Base-by-base conservation (phyloP, 1,140 invertebrate genomes). In the Drosophila subpulchrella region DNA sequence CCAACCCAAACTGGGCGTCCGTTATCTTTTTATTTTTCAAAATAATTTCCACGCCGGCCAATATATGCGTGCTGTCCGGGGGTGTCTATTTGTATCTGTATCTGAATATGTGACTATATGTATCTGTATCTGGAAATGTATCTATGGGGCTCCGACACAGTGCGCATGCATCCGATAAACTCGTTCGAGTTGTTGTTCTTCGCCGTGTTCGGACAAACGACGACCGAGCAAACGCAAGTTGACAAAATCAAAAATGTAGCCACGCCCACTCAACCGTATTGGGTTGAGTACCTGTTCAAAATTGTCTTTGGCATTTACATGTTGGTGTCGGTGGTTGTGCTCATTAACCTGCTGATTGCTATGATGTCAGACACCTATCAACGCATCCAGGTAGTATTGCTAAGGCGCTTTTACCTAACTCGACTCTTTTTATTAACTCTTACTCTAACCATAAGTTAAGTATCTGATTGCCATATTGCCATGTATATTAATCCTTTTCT, bases 311-410 rank as follows among this genome's bases (percentile, higher is more conserved):
- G 96, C 59, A 96, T 98, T 85, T 99, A 99, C 94, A 98, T 99
- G 97, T 95, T 99, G 95, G 98, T 99, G 62, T 99, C 98, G 55
- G 97, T 99, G 71, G 97, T 99, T 90, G 99, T 99, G 58, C 95
- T 99, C 65, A 99, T 99, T 94, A 99, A 99, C 94, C 95, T 99
- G 62, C 96, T 99, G 83, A 99, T 99, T 95, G 99, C 99, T 94
- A 99, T 99, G 99, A 99, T 99, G 98, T 98, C 98, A 91, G 98
- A 99, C 94, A 99, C 99, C 32, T 99, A 99, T 93, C 98, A 99
- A 93, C 95, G 98, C 85, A 99, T 99, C 92, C 96, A 99, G 94
- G 97, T 96, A 95, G 91, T 92, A 92, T 92, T 86, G 80, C 83
- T 83, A 83, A 63, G 53, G 75, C 79, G 83, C 84, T 88, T 88